Conservation (phyloP, 2,113 vertebrate genomes). For the Campylomormyrus tamandua region DNA sequence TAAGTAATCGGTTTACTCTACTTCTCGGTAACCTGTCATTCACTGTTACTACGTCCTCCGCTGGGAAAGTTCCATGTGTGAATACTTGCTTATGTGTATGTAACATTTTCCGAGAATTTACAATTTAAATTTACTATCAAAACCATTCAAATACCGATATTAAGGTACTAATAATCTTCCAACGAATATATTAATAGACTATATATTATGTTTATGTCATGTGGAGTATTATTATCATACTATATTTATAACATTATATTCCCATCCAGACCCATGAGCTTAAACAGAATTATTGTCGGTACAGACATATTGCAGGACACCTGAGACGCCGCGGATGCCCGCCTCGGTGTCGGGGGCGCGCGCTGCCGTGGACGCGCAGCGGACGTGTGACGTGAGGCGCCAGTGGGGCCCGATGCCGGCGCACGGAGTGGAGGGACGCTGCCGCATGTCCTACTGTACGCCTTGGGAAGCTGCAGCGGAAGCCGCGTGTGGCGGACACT, state of each 20-base stretch:
- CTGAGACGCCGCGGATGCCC: neutral
- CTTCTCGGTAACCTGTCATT: neutral
- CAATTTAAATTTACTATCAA: neutral
- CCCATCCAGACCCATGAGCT: neutral
- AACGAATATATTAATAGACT: neutral
- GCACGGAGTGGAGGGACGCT: neutral
- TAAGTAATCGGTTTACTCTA: neutral
- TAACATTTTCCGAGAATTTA: neutral
- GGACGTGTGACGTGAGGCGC: conserved; percentile 3
- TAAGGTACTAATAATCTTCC: neutral
- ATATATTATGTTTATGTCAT: neutral
- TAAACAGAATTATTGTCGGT: neutral
- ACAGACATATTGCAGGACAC: neutral
- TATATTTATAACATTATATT: neutral
- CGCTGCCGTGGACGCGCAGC: neutral
- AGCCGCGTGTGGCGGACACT: neutral
- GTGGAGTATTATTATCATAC: neutral
- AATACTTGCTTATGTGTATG: neutral
- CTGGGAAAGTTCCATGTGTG: neutral
- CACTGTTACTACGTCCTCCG: neutral
- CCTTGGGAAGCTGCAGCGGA: neutral
- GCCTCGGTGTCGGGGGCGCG: neutral
- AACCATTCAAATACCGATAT: neutral
- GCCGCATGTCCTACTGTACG: neutral
- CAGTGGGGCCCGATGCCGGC: neutral